Evolutionary conservation across 2,888 invertebrate species (phyloP).

Genomic region (Agapostemon virescens): DNA sequence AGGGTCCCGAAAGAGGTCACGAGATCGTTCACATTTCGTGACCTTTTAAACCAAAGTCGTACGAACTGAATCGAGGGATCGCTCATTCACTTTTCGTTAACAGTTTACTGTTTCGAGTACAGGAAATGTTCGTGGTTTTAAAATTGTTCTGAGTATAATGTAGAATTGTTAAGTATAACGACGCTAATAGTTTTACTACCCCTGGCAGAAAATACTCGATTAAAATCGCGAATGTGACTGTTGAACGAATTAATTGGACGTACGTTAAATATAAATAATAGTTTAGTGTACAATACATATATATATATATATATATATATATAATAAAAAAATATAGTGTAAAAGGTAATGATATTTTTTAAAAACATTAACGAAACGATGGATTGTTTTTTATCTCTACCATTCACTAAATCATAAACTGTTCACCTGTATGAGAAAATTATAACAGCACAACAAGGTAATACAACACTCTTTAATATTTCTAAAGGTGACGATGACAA

Average conservation of each 20-base stretch:
- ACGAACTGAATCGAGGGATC: background rate
- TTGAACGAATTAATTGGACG: background rate
- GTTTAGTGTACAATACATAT: no score
- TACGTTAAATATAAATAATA: background rate
- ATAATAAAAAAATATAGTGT: background rate
- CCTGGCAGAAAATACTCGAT: background rate
- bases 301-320: no score
- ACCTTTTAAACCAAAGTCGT: background rate
- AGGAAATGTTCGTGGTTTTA: background rate
- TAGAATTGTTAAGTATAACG: background rate
- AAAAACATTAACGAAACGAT: no score
- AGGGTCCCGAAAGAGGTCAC: background rate
- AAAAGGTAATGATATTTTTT: no score
- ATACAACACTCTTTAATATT: no score
- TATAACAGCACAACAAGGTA: no score
- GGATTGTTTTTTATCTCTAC: no score
- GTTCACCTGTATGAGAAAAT: no score
- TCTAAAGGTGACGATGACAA: no score
- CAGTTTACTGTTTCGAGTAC: background rate
- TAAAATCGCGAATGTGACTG: background rate
- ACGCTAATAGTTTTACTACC: background rate
- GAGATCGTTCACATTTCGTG: slow-evolving; percentile 4
- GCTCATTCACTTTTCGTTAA: background rate
- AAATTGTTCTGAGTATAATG: no score
- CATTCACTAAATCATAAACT: no score